Conservation (phyloP, 2,113 vertebrate genomes). For the Hyla sarda region DNA sequence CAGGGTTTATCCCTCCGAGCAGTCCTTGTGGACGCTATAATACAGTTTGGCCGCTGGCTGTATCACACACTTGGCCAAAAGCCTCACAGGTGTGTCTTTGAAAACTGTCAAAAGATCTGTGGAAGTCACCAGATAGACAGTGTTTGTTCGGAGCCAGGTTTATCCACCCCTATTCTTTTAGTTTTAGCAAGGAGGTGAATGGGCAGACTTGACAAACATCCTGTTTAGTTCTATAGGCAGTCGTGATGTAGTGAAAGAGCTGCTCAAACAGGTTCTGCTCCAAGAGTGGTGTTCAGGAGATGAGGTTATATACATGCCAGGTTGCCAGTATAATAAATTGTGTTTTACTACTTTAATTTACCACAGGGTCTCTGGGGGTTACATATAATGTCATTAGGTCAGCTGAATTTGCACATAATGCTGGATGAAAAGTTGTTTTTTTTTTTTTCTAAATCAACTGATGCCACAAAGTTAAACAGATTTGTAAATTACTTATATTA, state of each 20-base stretch:
- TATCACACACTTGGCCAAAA: conserved; percentile 37
- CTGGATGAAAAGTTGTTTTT: too few species aligned
- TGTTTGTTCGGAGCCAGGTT: conserved; percentile 38
- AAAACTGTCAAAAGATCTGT: conserved; percentile 28
- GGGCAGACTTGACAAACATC: conserved; percentile 43
- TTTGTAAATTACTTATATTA: too few species aligned
- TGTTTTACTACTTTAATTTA: background rate
- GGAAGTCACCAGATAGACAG: conserved; percentile 32
- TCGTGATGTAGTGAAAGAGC: background rate
- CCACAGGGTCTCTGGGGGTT: too few species aligned
- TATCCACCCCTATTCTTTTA: conserved; percentile 1
- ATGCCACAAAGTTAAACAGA: too few species aligned
- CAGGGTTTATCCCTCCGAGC: conserved; percentile 40
- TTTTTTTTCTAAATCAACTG: too few species aligned
- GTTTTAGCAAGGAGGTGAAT: conserved; percentile 30
- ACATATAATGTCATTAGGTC: too few species aligned
- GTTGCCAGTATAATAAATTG: background rate
- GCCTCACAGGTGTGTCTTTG: conserved; percentile 55
- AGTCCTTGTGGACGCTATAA: conserved; percentile 48
- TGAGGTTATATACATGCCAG: background rate
- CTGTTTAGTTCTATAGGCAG: conserved; percentile 24
- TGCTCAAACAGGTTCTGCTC: background rate
- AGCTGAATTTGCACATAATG: too few species aligned
- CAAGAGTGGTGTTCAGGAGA: too few species aligned
- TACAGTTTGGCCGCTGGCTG: conserved; percentile 38